Percentiles rank a stretch among this genome's conserved stretches.
Conservation (phyloP, 2,113 vertebrate species). For the Cyprinodon tularosa region DNA sequence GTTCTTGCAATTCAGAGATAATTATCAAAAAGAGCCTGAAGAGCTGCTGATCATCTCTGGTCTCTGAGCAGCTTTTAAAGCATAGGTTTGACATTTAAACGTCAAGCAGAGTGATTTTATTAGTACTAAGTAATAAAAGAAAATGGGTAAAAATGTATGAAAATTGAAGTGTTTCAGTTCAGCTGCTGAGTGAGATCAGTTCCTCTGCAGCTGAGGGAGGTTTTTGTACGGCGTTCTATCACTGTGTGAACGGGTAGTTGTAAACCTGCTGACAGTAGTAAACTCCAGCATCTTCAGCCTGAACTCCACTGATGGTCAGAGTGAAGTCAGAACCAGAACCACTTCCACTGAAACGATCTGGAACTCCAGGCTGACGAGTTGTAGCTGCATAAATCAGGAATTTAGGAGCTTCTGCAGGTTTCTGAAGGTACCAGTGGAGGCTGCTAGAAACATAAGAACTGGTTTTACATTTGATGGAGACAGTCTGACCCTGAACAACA, state of each 20-base stretch:
- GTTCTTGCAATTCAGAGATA: too few relatives aligned
- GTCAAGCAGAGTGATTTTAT: too few relatives aligned
- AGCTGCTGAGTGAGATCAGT: neutral
- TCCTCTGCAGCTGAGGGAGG: neutral
- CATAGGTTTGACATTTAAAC: too few relatives aligned
- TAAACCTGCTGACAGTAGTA: slow-evolving; percentile 19
- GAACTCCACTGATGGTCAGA: slow-evolving; percentile 45
- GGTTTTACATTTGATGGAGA: slow-evolving; percentile 23
- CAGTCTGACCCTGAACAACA: slow-evolving; percentile 5
- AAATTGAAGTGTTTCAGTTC: too few relatives aligned
- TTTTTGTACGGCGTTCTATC: slow-evolving; percentile 39
- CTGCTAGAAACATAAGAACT: neutral
- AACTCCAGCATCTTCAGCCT: neutral
- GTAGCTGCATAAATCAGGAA: neutral
- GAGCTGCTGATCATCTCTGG: too few relatives aligned
- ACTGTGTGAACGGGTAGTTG: neutral
- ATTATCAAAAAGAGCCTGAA: too few relatives aligned
- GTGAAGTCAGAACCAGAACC: slow-evolving; percentile 30
- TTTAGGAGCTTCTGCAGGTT: slow-evolving; percentile 10
- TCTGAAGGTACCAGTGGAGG: slow-evolving; percentile 26
- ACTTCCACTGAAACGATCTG: slow-evolving; percentile 26
- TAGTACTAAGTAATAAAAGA: too few relatives aligned
- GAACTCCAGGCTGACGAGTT: neutral
- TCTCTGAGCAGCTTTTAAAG: too few relatives aligned
- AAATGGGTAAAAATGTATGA: too few relatives aligned